Evolutionary conservation across 1,140 invertebrate species (phyloP).

Genomic region (Neodiprion virginianus): DNA sequence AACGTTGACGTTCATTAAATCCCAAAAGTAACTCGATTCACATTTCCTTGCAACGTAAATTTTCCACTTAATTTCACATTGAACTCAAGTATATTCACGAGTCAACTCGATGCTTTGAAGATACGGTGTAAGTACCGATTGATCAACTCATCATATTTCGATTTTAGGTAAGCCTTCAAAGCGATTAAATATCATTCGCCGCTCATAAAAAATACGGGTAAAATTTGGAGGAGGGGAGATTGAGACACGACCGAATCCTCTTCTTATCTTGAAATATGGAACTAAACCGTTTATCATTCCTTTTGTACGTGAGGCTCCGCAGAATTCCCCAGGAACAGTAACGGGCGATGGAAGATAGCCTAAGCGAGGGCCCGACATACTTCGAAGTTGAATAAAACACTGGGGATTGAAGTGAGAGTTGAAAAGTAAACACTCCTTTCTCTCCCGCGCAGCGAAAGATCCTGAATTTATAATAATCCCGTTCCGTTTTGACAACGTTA

Average conservation of each 20-base stretch:
- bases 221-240: not conserved
- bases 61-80: too few species aligned
- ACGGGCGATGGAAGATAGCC: not conserved
- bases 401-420: not conserved
- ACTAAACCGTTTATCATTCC: not conserved
- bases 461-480: not conserved
- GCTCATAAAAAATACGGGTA: not conserved
- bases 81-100: too few species aligned
- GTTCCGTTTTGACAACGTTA: too few species aligned
- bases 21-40: too few species aligned
- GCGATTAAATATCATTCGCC: not conserved
- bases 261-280: slow-evolving; percentile 3
- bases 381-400: not conserved
- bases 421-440: not conserved
- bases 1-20: too few species aligned
- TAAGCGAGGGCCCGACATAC: not conserved
- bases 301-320: not conserved
- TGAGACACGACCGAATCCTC: not conserved
- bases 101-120: too few species aligned
- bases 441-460: not conserved
- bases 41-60: too few species aligned
- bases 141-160: too few species aligned
- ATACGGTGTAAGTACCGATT: too few species aligned
- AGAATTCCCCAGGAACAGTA: not conserved
- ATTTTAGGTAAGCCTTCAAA: not conserved